Conservation (phyloP, 2,888 invertebrate species). For the Macaria notata region DNA sequence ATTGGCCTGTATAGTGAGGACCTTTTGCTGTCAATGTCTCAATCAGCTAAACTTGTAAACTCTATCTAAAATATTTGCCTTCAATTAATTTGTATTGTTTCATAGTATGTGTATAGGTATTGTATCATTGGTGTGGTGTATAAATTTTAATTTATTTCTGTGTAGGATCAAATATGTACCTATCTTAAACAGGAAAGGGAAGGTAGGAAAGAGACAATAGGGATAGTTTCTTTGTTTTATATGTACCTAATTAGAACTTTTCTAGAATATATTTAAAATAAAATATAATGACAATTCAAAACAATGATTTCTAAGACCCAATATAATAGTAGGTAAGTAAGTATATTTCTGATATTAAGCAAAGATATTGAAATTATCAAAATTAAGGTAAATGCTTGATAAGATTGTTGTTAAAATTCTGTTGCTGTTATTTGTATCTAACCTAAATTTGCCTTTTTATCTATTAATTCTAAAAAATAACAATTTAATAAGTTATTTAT, state of each 20-base stretch:
- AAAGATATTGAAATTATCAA: slow-evolving; percentile 8
- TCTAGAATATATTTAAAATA: background rate
- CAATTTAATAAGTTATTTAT: too few species aligned
- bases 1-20: slow-evolving; percentile 42
- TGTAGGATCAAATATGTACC: too few species aligned
- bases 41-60: slow-evolving; percentile 37
- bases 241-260: background rate
- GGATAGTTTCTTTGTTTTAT: background rate
- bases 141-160: background rate
- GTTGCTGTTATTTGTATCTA: too few species aligned
- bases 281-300: background rate
- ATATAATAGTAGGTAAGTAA: background rate
- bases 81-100: slow-evolving; percentile 10
- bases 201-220: too few species aligned
- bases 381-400: slow-evolving; percentile 8
- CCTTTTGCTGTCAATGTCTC: slow-evolving; percentile 33
- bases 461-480: too few species aligned
- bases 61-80: slow-evolving; percentile 22
- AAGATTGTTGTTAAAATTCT: slow-evolving; percentile 6
- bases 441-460: too few species aligned
- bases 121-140: background rate
- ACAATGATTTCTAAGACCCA: too few species aligned
- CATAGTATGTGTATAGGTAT: background rate
- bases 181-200: background rate
- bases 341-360: background rate